phyloP scores from a whole-genome alignment of 2,888 invertebrate species.

The Lacanobia wlatinum region DNA sequence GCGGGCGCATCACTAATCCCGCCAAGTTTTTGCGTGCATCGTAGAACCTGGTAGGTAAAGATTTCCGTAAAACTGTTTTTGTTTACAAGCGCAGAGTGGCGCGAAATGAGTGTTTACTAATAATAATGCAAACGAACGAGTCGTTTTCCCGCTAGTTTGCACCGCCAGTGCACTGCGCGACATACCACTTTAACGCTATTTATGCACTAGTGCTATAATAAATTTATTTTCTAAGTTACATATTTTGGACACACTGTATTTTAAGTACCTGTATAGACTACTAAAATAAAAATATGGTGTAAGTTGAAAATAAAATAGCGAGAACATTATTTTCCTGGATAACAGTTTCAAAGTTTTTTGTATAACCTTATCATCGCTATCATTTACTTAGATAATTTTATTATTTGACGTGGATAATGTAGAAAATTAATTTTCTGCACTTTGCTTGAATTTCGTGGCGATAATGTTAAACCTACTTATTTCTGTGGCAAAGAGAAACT shows the following conservation, averaged over 20 bases:
- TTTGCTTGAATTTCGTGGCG: neutral
- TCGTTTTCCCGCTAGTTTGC: constrained; percentile 79
- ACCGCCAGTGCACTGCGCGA: constrained; percentile 50
- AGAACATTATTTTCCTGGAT: neutral
- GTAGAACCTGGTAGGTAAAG: constrained; percentile 74
- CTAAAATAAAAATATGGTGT: neutral
- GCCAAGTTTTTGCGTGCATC: constrained; percentile 72
- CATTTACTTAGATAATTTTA: neutral
- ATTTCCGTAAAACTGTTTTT: constrained; percentile 81
- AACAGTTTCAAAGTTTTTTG: neutral
- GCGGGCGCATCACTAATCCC: constrained; percentile 67
- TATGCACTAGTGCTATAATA: constrained; percentile 12
- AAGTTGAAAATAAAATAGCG: neutral
- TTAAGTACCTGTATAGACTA: neutral
- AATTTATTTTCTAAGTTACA: neutral
- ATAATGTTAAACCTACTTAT: neutral
- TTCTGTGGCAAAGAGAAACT: neutral
- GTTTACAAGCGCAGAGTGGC: constrained; percentile 86
- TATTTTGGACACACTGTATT: neutral
- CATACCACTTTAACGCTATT: constrained; percentile 26
- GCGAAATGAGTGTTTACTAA: constrained; percentile 88
- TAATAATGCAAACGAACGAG: constrained; percentile 77
- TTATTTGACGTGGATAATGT: neutral
- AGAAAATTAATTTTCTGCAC: neutral
- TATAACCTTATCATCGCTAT: neutral